Base-by-base conservation (phyloP, 1,140 invertebrate genomes). In the Apis laboriosa region DNA sequence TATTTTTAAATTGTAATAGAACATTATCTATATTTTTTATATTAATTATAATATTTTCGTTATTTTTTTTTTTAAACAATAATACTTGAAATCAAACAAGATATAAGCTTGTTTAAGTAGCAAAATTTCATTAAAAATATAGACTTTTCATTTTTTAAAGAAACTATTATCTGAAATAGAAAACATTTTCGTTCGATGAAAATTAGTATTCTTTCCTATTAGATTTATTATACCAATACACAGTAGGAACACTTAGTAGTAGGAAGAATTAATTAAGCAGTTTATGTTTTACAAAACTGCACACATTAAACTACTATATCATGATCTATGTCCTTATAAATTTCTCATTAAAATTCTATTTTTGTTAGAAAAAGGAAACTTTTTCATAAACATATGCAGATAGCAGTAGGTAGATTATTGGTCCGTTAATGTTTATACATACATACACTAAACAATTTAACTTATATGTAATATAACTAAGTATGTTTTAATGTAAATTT, bases 391-490 rank as follows among this genome's bases (percentile, higher is more conserved):
- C 11, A 9, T 28, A 43, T 19, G 7, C 61, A 76, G 49, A 15
- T 80, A 80, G 19, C 12, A 24, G 2, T 34, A 49, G 15, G 70
- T 72, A 83, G 24, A 80, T 80, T 58, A 89, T 90, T 90, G 89
- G 89, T 90, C 89, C 89, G 63, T 88, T 80, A 64, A 74, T 76
- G 43, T 86, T 77, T 86, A 55, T 78, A 49, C 13, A 55, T 76
- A 53, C 49, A 12, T 11, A 24, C 19, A 70, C 53, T 21, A 51
- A 87, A 76, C 53, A 34, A 53, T 60, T 9, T 21, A 13, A 24
- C 64, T 63, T n/a, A 60, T 51, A 67, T 34, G 55, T 13, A 28
- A 63, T 82, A 56, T 0, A 56, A 43, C 58, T 3, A 71, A 56
- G 64, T 7, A 0, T 43, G 5, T 43, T 43, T 13, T 49, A 67